These are phyloP conservation scores for Corythaeola cristata DNA, from an alignment of 2,113 vertebrate species.

Conservation along the genomic window DNA sequence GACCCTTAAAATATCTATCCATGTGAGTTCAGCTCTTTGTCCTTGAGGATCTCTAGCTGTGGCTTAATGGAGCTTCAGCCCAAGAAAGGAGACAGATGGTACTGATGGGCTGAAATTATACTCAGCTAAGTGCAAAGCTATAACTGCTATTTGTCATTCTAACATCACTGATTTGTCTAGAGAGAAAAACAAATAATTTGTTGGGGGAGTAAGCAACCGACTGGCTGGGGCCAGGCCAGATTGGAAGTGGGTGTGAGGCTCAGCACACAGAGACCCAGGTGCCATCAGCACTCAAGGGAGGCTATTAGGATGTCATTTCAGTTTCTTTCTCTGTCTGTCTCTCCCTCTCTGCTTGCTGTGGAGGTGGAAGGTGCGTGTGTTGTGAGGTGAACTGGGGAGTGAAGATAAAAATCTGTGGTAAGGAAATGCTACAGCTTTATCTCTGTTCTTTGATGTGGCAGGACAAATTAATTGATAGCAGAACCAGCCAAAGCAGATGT, in stretches of 20 bases:
- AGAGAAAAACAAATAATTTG: constrained; percentile 68
- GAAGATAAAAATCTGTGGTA: constrained; percentile 70
- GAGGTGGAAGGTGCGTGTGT: constrained; percentile 58
- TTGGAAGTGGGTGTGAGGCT: constrained; percentile 66
- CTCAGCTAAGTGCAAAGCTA: constrained; percentile 66
- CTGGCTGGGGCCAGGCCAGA: constrained; percentile 63
- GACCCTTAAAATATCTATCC: not conserved
- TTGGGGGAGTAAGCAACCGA: constrained; percentile 53
- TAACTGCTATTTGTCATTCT: constrained; percentile 72
- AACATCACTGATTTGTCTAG: constrained; percentile 64
- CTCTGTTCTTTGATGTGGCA: constrained; percentile 67
- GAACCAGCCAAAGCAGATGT: constrained; percentile 66
- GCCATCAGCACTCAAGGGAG: constrained; percentile 41
- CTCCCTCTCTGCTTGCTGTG: constrained; percentile 18
- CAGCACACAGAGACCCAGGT: constrained; percentile 54
- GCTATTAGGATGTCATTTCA: constrained; percentile 63
- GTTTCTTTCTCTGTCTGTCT: constrained; percentile 47
- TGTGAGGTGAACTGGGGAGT: constrained; percentile 60
- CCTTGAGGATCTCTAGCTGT: constrained; percentile 41
- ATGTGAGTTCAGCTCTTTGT: not conserved
- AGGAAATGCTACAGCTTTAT: constrained; percentile 68
- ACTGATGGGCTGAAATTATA: constrained; percentile 70
- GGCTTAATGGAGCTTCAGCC: constrained; percentile 49
- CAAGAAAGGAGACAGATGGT: constrained; percentile 65
- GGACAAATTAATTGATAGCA: constrained; percentile 71